Evolutionary conservation across 2,113 vertebrate genomes (phyloP).

Genomic region (Zosterops borbonicus): DNA sequence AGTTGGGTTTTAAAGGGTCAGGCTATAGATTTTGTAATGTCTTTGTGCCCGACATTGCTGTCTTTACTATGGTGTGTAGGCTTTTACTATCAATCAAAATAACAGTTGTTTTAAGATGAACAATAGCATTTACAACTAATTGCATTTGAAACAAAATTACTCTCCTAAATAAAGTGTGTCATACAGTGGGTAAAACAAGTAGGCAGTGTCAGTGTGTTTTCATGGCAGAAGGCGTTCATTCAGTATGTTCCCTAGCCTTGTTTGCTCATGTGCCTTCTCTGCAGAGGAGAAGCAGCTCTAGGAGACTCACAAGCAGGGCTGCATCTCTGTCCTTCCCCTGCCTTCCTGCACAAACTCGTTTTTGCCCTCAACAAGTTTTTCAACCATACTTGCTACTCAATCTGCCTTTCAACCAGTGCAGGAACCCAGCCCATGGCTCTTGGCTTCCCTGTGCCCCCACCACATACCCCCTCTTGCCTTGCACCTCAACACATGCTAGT

Average conservation of each 20-base stretch:
- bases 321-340: not conserved
- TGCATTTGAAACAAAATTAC: constrained; percentile 33
- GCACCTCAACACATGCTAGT: not conserved
- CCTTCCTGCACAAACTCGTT: not conserved
- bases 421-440: not conserved
- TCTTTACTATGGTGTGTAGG: constrained; percentile 60
- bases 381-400: not conserved
- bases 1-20: constrained; percentile 69
- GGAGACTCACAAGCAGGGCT: not conserved
- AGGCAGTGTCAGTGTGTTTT: not conserved
- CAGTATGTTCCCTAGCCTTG: not conserved
- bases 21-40: constrained; percentile 76
- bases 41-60: constrained; percentile 59
- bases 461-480: not conserved
- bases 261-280: not conserved
- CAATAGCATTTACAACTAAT: constrained; percentile 55
- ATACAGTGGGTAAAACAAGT: not conserved
- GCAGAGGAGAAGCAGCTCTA: not conserved
- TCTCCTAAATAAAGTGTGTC: constrained; percentile 9
- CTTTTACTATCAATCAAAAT: constrained; percentile 73
- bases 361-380: not conserved
- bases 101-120: constrained; percentile 71
- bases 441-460: not conserved
- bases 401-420: not conserved
- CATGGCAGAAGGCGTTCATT: not conserved